Conservation (phyloP, 2,113 vertebrate genomes). For the Genyomyrus donnyi region DNA sequence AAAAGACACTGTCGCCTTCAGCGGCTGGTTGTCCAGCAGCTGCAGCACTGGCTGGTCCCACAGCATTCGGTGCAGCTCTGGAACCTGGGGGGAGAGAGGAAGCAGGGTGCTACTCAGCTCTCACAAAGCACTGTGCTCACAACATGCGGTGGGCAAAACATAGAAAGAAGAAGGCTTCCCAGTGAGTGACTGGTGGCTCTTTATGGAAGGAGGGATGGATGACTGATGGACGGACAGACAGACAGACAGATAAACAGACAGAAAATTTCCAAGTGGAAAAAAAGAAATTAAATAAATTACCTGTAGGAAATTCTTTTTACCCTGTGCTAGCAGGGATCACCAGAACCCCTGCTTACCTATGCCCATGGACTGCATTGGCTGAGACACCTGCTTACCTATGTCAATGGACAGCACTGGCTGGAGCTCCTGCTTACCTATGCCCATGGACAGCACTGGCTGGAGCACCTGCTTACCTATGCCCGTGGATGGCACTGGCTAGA, state of each 20-base stretch:
- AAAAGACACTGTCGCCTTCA: conserved; percentile 82
- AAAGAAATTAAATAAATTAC: not conserved
- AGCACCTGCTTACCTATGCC: conserved; percentile 11
- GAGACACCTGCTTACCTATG: conserved; percentile 62
- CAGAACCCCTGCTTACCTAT: conserved; percentile 62
- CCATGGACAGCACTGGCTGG: no score
- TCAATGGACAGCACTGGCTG: conserved; percentile 70
- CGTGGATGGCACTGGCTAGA: conserved; percentile 62
- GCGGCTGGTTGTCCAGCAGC: conserved; percentile 66
- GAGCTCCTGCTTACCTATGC: no score
- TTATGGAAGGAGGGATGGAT: not conserved
- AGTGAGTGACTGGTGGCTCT: not conserved
- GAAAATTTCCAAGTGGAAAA: not conserved
- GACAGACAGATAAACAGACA: not conserved
- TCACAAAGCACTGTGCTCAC: not conserved
- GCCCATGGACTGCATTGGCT: conserved; percentile 68
- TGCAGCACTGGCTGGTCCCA: conserved; percentile 61
- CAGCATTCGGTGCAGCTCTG: conserved; percentile 64
- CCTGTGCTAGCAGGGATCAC: not conserved
- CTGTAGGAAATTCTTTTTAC: not conserved
- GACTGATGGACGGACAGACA: not conserved
- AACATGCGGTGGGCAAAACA: not conserved
- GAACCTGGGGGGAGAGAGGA: conserved; percentile 53
- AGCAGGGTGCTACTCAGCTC: not conserved
- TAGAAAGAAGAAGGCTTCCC: not conserved